phyloP scores from a whole-genome alignment of 2,113 vertebrate species.

The Piaya cayana region DNA sequence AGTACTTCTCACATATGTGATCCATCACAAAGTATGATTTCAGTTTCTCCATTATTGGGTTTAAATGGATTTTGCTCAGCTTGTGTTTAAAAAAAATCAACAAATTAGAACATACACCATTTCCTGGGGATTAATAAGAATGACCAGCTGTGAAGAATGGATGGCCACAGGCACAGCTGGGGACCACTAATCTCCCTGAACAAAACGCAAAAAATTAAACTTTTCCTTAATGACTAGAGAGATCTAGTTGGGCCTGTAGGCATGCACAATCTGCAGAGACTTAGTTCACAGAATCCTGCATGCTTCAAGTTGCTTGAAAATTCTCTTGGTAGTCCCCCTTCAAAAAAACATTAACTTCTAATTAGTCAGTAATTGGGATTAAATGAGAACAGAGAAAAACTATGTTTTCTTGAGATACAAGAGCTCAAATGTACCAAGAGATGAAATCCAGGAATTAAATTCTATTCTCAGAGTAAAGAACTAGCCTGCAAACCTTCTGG shows the following conservation, averaged over 20 bases:
- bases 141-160: slow-evolving; percentile 49
- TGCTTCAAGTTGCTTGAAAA: slow-evolving; percentile 2
- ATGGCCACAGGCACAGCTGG: slow-evolving; percentile 39
- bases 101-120: slow-evolving; percentile 20
- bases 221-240: slow-evolving; percentile 30
- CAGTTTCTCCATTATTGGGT: background rate
- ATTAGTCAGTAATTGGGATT: background rate
- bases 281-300: slow-evolving; percentile 4
- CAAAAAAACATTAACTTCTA: slow-evolving; percentile 13
- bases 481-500: slow-evolving; percentile 29
- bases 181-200: slow-evolving; percentile 13
- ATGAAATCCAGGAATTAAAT: slow-evolving; percentile 43
- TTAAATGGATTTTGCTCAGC: slow-evolving; percentile 2
- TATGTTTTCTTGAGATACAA: slow-evolving; percentile 10
- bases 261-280: slow-evolving; percentile 43
- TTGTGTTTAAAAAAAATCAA: slow-evolving; percentile 26
- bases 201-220: slow-evolving; percentile 24
- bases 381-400: slow-evolving; percentile 8
- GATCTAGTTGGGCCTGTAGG: background rate
- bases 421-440: slow-evolving; percentile 7
- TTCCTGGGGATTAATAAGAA: slow-evolving; percentile 49
- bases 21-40: background rate
- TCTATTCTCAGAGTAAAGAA: background rate
- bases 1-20: background rate
- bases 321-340: background rate